These are phyloP conservation scores for Petrophora chlorosata DNA, from an alignment of 2,888 invertebrate species.

Conservation along the genomic window DNA sequence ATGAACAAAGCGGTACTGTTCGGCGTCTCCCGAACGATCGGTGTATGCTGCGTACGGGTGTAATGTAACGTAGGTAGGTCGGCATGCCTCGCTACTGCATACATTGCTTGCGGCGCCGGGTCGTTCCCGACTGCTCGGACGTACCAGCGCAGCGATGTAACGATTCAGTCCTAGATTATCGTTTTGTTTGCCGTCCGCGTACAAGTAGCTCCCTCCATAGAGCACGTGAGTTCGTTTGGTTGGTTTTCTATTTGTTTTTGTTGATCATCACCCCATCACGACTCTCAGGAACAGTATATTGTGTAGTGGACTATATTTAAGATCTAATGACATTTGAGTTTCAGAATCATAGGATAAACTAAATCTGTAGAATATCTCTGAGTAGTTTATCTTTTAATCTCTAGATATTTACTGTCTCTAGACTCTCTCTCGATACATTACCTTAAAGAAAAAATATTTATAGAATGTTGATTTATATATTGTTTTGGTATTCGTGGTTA, in stretches of 20 bases:
- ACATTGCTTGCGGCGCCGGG: slow-evolving; percentile 55
- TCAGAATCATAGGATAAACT: slow-evolving; percentile 21
- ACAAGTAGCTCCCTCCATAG: slow-evolving; percentile 25
- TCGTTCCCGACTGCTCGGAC: slow-evolving; percentile 35
- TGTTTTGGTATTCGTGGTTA: neutral
- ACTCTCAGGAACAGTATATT: slow-evolving; percentile 5
- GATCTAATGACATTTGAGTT: slow-evolving; percentile 23
- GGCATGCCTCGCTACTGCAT: slow-evolving; percentile 49
- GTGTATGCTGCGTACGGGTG: slow-evolving; percentile 13
- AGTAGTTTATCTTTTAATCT: slow-evolving; percentile 8
- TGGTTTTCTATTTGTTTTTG: slow-evolving; percentile 28
- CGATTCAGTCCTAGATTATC: slow-evolving; percentile 37
- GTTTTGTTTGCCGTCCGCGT: slow-evolving; percentile 42
- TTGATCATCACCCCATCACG: slow-evolving; percentile 22
- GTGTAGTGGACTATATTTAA: slow-evolving; percentile 18
- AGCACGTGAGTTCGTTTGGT: slow-evolving; percentile 18
- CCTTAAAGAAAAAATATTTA: neutral
- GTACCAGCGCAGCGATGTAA: slow-evolving; percentile 49
- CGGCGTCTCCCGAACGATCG: slow-evolving; percentile 31
- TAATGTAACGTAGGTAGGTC: slow-evolving; percentile 31
- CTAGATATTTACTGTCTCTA: slow-evolving; percentile 7
- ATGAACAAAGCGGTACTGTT: slow-evolving; percentile 38
- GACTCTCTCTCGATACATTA: neutral
- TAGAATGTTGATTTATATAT: neutral
- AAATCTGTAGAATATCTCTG: slow-evolving; percentile 3